These are phyloP conservation scores for Tapirus terrestris DNA, from an alignment of 2,113 vertebrate species.

Conservation along the genomic window DNA sequence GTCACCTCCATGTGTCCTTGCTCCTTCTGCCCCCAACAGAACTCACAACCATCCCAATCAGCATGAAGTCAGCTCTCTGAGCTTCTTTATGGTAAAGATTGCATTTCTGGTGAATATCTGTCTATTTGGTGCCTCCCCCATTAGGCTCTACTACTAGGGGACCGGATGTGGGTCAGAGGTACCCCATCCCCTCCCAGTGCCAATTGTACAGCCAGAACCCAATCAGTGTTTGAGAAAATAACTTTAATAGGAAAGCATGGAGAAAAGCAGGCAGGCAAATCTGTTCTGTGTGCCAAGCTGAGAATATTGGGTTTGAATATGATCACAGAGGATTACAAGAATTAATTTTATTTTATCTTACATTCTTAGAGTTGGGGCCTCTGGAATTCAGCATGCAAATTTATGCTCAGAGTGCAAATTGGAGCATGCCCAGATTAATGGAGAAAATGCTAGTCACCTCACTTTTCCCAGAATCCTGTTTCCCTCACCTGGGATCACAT, in stretches of 20 bases:
- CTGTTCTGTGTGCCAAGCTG: slow-evolving; percentile 52
- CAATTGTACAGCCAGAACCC: neutral
- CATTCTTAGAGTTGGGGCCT: slow-evolving; percentile 54
- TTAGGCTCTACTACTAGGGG: neutral
- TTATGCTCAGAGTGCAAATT: slow-evolving; percentile 47
- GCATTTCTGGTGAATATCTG: neutral
- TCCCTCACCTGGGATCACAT: neutral
- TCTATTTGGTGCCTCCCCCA: neutral
- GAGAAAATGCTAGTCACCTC: slow-evolving; percentile 37
- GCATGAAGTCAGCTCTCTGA: neutral
- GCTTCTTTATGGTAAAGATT: neutral
- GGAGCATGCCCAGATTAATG: slow-evolving; percentile 62
- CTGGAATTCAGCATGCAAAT: slow-evolving; percentile 69
- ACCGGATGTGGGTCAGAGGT: neutral
- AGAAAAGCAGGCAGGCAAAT: slow-evolving; percentile 9
- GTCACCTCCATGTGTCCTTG: neutral
- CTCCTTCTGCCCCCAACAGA: neutral
- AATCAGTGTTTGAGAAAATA: slow-evolving; percentile 23
- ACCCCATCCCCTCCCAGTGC: neutral
- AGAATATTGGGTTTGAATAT: slow-evolving; percentile 66
- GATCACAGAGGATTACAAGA: slow-evolving; percentile 73
- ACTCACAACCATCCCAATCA: neutral
- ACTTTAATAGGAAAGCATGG: slow-evolving; percentile 3
- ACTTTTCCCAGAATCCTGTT: slow-evolving; percentile 31
- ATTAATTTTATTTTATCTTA: slow-evolving; percentile 76